Evolutionary conservation across 2,113 vertebrate genomes (phyloP).

Genomic region (Oxyruncus cristatus): DNA sequence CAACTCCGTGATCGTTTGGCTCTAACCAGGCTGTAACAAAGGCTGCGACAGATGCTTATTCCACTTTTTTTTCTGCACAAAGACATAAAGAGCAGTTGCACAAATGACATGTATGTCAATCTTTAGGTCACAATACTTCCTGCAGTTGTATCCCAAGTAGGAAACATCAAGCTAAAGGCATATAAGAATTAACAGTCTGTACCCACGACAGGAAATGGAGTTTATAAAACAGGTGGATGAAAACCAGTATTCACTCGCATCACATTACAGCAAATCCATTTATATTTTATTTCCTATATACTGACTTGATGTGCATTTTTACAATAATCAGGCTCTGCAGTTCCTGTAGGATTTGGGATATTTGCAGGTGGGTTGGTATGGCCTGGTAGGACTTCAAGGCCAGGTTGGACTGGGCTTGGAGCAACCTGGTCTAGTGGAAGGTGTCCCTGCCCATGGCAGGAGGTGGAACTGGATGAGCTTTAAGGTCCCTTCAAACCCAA

Average conservation of each 20-base stretch:
- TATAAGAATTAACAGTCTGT: conserved; percentile 59
- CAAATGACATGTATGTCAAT: conserved; percentile 47
- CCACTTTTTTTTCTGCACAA: neutral
- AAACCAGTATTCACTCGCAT: conserved; percentile 6
- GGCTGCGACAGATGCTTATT: neutral
- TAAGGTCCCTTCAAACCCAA: neutral
- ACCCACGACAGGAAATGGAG: conserved; percentile 1
- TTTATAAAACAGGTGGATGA: conserved; percentile 47
- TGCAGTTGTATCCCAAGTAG: conserved; percentile 36
- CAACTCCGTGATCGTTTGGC: neutral
- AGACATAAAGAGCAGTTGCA: conserved; percentile 25
- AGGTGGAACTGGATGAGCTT: neutral
- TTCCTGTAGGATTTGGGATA: neutral
- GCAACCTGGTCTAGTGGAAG: neutral
- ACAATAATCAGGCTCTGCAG: neutral
- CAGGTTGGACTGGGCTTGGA: neutral
- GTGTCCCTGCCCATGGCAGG: neutral
- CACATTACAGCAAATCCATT: conserved; percentile 38
- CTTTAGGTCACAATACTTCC: conserved; percentile 33
- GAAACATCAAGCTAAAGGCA: conserved; percentile 12
- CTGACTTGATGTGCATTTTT: conserved; percentile 6
- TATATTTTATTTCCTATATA: conserved; percentile 28
- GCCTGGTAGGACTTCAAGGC: neutral
- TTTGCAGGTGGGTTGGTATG: neutral
- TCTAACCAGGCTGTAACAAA: conserved; percentile 9